Evolutionary conservation across 2,888 invertebrate genomes (phyloP), one percentile per base, ranked within the genome.

Genomic region (Lapara coniferarum): DNA sequence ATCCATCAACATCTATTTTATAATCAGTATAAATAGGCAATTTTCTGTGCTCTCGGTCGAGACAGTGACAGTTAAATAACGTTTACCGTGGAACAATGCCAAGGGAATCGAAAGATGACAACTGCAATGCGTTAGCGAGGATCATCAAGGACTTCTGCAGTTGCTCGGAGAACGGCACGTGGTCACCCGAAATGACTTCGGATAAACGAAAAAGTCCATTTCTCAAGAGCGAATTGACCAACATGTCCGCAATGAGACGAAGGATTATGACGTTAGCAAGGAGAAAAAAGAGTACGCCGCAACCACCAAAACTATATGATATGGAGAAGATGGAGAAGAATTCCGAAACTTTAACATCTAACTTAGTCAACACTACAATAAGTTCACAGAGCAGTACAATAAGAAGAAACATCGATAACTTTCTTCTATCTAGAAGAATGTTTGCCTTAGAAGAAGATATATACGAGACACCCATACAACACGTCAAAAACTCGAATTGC

Each of bases 111-210:
- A 85, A 86, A 56, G 89, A 87, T 68, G 90, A 92, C 72, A 90
- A 87, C 79, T 94, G 94, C 78, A 92, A 89, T 74, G 90, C 93
- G 58, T 87, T 94, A 78, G 93, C 90, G 37, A 87, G 92, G 71
- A 82, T 93, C 44, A 86, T 94, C 37, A 94, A 93, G 74, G 94
- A 94, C 79, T 87, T 94, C 75, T 94, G 94, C 76, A 93, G 94
- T 73, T 94, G 94, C 70, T 90, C 94, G 0, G 93, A 94, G 74
- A 91, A 93, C 87, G 94, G 90, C 56, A 90, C 92, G 67, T 94
- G 94, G 94, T 94, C 94, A 0, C 94, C 94, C 1, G 92, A 93
- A 16, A 92, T 94, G 90, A 92, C 92, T 25, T 81, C 92, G 1
- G 88, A 91, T 5, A 86, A 85, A 66, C 78, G 89, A 44, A 89